A percentile compares a stretch with the other conserved stretches of the same genome.
These are phyloP conservation scores for Dryococelus australis DNA, from an alignment of 2,888 invertebrate species.

Conservation along the genomic window DNA sequence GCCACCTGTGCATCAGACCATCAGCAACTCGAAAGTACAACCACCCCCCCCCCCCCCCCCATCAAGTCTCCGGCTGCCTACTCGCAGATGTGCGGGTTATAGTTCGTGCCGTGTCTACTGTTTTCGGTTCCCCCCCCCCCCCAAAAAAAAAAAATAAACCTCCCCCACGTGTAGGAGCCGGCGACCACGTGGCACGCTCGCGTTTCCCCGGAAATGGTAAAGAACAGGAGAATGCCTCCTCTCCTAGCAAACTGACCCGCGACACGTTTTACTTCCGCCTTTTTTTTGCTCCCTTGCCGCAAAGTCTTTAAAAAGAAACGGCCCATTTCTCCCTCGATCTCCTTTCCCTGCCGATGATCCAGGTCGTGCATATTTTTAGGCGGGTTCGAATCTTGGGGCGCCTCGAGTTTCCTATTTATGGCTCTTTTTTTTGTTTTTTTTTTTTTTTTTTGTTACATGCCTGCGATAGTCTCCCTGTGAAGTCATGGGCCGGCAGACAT, in stretches of 20 bases:
- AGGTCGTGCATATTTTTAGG: not conserved
- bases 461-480: too few relatives aligned
- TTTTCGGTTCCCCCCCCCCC: not conserved
- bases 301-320: not conserved
- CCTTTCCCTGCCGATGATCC: not conserved
- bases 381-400: not conserved
- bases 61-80: too few relatives aligned
- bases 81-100: not conserved
- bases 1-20: not conserved
- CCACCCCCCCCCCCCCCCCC: too few relatives aligned
- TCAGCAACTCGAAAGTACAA: too few relatives aligned
- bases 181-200: not conserved
- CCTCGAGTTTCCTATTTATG: not conserved
- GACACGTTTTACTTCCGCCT: not conserved
- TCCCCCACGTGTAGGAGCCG: not conserved
- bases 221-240: not conserved
- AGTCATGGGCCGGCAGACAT: too few relatives aligned
- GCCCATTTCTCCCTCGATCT: not conserved
- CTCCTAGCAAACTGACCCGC: slow-evolving; percentile 6
- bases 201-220: not conserved
- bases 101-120: not conserved
- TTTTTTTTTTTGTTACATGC: too few relatives aligned
- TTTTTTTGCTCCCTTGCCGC: not conserved
- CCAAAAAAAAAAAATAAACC: not conserved
- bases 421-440: not conserved